Evolutionary conservation across 1,140 invertebrate genomes (phyloP).

Genomic region (Mizuhopecten yessoensis): DNA sequence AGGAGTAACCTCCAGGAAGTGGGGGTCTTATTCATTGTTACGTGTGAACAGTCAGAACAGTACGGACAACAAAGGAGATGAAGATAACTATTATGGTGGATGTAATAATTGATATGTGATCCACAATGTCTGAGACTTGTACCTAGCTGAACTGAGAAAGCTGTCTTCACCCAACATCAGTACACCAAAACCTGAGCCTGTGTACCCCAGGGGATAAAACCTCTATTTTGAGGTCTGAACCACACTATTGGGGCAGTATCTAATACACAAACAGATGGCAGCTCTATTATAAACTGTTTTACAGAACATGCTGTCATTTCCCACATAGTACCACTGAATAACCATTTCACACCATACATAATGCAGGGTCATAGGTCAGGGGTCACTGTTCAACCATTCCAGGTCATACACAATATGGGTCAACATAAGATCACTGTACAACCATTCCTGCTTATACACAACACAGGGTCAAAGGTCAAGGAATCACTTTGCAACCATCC

Average conservation of each 20-base stretch:
- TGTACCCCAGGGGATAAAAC: conserved; percentile 19
- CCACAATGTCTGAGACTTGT: neutral
- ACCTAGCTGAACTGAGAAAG: neutral
- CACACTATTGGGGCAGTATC: conserved; percentile 29
- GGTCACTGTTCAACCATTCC: neutral
- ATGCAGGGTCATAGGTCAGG: too few species aligned
- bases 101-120: neutral
- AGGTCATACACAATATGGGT: neutral
- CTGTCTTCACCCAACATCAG: neutral
- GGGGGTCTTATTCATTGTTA: neutral
- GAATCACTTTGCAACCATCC: neutral
- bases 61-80: too few species aligned
- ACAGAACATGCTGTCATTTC: neutral
- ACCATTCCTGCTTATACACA: too few species aligned
- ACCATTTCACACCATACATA: neutral
- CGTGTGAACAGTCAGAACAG: neutral
- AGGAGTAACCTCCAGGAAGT: neutral
- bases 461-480: neutral
- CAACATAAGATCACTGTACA: neutral
- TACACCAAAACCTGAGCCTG: neutral
- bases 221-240: neutral
- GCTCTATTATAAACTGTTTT: neutral
- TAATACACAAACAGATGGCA: conserved; percentile 25
- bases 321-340: neutral
- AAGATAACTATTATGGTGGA: neutral